phyloP scores from a whole-genome alignment of 92 coral and sea anemone genomes.

The Diadumene lineata region DNA sequence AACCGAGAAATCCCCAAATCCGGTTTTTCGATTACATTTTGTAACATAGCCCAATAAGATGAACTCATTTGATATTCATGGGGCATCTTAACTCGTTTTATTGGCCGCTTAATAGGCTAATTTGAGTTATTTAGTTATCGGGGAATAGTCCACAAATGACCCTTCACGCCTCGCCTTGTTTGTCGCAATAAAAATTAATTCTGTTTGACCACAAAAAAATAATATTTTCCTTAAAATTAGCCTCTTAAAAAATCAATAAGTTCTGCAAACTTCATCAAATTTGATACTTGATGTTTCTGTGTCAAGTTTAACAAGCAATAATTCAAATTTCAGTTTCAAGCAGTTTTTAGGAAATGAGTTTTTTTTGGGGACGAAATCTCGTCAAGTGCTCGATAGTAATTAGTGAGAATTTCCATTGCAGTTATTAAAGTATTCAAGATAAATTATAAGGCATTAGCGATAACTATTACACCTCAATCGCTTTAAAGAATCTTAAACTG shows the following conservation, averaged over 20 bases:
- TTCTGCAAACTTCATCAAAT: not conserved
- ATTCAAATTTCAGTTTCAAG: not conserved
- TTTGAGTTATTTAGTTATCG: constrained; percentile 39
- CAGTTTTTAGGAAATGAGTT: constrained; percentile 9
- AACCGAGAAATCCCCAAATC: constrained; percentile 42
- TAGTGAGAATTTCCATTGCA: not conserved
- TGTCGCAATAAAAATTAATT: constrained; percentile 54
- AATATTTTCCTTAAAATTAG: constrained; percentile 1
- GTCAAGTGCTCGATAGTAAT: not conserved
- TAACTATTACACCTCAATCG: not conserved
- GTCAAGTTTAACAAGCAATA: constrained; percentile 4
- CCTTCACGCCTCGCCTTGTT: constrained; percentile 39
- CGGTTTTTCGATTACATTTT: constrained; percentile 65
- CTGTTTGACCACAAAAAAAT: not conserved
- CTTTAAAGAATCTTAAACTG: not conserved
- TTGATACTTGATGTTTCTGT: constrained; percentile 6
- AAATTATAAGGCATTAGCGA: not conserved
- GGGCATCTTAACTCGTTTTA: constrained; percentile 24
- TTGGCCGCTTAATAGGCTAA: constrained; percentile 60
- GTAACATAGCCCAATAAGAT: constrained; percentile 63
- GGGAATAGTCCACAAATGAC: constrained; percentile 37
- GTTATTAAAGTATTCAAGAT: constrained; percentile 1
- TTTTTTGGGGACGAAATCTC: constrained; percentile 3
- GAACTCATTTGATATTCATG: constrained; percentile 50
- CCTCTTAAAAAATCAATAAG: constrained; percentile 8